Evolutionary conservation across 2,888 invertebrate species (phyloP).

Genomic region (Drosophila limbata): DNA sequence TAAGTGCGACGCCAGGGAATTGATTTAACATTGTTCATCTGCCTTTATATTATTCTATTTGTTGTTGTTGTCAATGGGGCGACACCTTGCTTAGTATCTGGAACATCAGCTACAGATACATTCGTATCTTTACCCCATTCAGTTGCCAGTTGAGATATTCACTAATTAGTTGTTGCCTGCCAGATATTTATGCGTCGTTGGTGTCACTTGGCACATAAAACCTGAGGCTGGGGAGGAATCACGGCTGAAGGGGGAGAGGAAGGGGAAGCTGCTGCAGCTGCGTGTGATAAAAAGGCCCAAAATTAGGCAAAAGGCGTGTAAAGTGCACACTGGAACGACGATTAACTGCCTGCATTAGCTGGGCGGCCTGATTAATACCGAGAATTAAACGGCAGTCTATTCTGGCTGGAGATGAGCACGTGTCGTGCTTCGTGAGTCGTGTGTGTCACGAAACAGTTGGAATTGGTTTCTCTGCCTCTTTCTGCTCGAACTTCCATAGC

Average conservation of each 20-base stretch:
- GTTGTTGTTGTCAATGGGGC: slow-evolving; percentile 49
- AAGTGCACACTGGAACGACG: slow-evolving; percentile 80
- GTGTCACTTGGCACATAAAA: slow-evolving; percentile 82
- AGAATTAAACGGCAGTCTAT: slow-evolving; percentile 55
- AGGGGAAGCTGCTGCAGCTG: slow-evolving; percentile 74
- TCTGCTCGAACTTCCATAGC: neutral
- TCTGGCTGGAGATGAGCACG: slow-evolving; percentile 18
- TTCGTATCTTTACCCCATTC: slow-evolving; percentile 54
- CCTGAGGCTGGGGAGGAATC: neutral
- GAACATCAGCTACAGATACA: slow-evolving; percentile 22
- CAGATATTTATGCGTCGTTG: slow-evolving; percentile 77
- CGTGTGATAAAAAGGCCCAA: slow-evolving; percentile 82
- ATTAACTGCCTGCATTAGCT: slow-evolving; percentile 78
- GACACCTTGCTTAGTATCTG: slow-evolving; percentile 64
- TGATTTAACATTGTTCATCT: slow-evolving; percentile 69
- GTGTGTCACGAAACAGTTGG: neutral
- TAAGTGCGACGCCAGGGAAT: slow-evolving; percentile 77
- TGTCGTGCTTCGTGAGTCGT: slow-evolving; percentile 11
- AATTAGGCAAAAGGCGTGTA: slow-evolving; percentile 83
- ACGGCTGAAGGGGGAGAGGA: too few species aligned
- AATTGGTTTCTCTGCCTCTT: neutral
- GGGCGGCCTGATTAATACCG: slow-evolving; percentile 66
- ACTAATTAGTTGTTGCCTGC: slow-evolving; percentile 78
- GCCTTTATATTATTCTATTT: slow-evolving; percentile 12
- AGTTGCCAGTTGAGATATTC: slow-evolving; percentile 52